Conservation (phyloP, 2,797 vertebrate genomes). For the Brachyalestes nurse region DNA sequence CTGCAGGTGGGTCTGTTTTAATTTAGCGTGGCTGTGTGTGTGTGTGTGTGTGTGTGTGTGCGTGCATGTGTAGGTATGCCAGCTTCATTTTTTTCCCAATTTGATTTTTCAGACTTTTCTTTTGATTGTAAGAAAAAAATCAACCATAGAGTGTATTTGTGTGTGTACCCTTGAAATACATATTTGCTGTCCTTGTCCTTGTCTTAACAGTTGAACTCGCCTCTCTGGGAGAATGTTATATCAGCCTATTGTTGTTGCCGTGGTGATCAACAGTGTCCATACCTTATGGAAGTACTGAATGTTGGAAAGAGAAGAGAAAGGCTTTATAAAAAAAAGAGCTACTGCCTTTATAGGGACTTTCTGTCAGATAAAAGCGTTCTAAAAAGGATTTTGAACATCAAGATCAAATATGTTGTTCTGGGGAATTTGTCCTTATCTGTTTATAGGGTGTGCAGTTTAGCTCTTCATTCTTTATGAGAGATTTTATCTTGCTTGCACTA, state of each 20-base stretch:
- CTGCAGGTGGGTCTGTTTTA: constrained; percentile 77
- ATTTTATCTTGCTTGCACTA: not conserved
- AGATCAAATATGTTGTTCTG: not conserved
- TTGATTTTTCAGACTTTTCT: not conserved
- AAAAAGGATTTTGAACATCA: not conserved
- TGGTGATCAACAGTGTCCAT: constrained; percentile 72
- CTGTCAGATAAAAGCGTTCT: not conserved
- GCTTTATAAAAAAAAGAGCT: constrained; percentile 19
- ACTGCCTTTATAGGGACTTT: not conserved
- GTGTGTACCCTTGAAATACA: not conserved
- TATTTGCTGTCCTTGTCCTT: not conserved
- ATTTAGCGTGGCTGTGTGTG: not conserved
- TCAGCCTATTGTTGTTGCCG: constrained; percentile 71
- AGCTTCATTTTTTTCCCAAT: not conserved
- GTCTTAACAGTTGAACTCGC: constrained; percentile 18
- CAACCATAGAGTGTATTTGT: not conserved
- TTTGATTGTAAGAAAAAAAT: not conserved
- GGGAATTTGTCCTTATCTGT: not conserved
- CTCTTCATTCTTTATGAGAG: not conserved
- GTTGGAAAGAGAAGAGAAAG: constrained; percentile 9
- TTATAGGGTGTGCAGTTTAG: not conserved
- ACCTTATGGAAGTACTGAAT: constrained; percentile 26
- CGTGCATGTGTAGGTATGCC: not conserved
- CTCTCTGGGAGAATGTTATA: constrained; percentile 60
- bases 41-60: constrained; percentile 1